phyloP scores from a whole-genome alignment of 2,797 vertebrate genomes.

The Urosaurus nigricauda region DNA sequence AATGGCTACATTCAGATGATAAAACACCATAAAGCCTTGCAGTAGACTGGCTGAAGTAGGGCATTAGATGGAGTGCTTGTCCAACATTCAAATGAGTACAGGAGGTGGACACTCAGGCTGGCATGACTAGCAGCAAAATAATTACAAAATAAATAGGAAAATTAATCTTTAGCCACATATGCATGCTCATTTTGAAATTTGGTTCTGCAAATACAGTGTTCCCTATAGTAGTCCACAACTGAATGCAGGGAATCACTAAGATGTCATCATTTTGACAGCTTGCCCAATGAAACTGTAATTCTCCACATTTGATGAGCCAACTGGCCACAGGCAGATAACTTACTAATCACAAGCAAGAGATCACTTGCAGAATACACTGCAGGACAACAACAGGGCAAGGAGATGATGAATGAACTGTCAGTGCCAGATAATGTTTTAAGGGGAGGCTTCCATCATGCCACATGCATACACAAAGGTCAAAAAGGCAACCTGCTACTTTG shows the following conservation, averaged over 20 bases:
- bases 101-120: no score
- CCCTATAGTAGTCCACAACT: background rate
- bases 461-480: constrained; percentile 1
- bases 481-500: constrained; percentile 1
- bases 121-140: background rate
- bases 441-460: background rate
- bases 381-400: background rate
- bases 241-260: background rate
- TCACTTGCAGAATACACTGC: background rate
- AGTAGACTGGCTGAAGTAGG: no score
- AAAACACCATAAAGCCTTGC: no score
- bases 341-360: background rate
- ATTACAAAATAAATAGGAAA: background rate
- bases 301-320: background rate
- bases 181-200: background rate
- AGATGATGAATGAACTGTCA: background rate
- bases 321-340: background rate
- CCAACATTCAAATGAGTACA: no score
- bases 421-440: background rate
- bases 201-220: background rate
- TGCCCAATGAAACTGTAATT: background rate
- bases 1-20: no score
- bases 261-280: constrained; percentile 1
- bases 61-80: no score
- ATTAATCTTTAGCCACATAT: background rate